Evolutionary conservation across 1,140 invertebrate species (phyloP), one percentile per base, ranked within the genome.

Genomic region (Bombus ignitus): DNA sequence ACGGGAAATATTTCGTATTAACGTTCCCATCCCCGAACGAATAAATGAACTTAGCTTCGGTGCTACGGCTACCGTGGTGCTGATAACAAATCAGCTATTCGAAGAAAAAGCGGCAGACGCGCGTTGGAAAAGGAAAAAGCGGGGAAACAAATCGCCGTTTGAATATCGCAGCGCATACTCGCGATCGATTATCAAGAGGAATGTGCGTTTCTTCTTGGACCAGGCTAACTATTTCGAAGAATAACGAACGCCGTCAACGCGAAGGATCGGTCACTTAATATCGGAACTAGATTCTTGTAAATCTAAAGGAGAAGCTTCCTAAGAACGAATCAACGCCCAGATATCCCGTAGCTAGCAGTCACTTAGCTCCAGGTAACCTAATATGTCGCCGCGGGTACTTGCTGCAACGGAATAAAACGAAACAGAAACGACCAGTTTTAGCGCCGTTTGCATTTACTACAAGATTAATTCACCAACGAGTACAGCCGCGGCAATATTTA

Each of bases 301-400:
- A 81, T 86, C 71, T 75, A 25, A 28, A 57, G 77, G 53, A 59
- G 12, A 25, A 62, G 39, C 42, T 78, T 74, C 65, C 70, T 22
- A 42, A 87, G 66, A 80, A 81, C 47, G 47, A 87, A 81, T 88
- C 83, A 71, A 37, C 71, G 71, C 47, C 81, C 85, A 73, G 74
- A 75, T 86, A 75, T 71, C 57, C 32, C 59, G 78, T 53, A 53
- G 47, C 47, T 22, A 22, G 47, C 47, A 53, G 47, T 53, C 77
- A 85, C 80, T 87, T 87, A 80, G 65, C 57, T 81, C 18, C 47
- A 82, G 86, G 84, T 88, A 88, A 88, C 75, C 87, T 87, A 91
- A 90, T 91, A 90, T 75, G 84, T 90, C 88, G 68, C 28, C 47
- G 47, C 47, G 47, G 59, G 78, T 76, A 88, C 39, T 73, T 39